Evolutionary conservation across 2,888 invertebrate genomes (phyloP), one percentile per base, ranked within the genome.

Genomic region (Andrena fulva): DNA sequence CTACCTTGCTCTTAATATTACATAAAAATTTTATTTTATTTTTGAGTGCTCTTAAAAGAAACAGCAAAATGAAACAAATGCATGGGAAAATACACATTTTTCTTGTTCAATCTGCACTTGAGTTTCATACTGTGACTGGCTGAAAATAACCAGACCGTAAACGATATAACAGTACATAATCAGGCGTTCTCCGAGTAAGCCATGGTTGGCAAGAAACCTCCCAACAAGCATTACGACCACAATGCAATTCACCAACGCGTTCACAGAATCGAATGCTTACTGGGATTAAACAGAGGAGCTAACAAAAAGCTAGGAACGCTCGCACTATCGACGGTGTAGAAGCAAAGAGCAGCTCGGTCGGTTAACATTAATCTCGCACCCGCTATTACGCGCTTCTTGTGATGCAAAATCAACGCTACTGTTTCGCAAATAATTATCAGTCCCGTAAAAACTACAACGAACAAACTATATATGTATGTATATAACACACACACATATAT

Each of bases 281-380:
- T 69, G 77, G 77, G 87, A 89, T 88, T 88, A 85, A 85, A 87
- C 74, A 56, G 24, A 56, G 56, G 56, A 27, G 2, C 8, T 56
- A 50, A 64, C 80, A 88, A 88, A 80, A 89, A 85, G 77, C 29
- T 7, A 3, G 66, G 60, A 64, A 42, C 59, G 78, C 77, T 79
- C 20, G 63, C 67, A 48, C 78, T 85, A 87, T 89, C 85, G 85
- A 77, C 63, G 72, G 54, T 59, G 70, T 73, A 54, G 71, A 56
- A 71, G 74, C 77, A 73, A 79, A 73, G 64, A 68, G 62, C 70
- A 48, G 31, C 59, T 56, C 59, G 77, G 80, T 75, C 75, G 73
- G 70, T 74, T 67, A 64, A 66, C 78, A 89, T 89, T 89, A 88
- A 89, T 87, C 82, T 80, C 77, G 70, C 60, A 64, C 77, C 33